A percentile compares a stretch with the other conserved stretches of the same genome.
Evolutionary conservation across 1,140 invertebrate genomes (phyloP).

Genomic region (Eciton burchellii): DNA sequence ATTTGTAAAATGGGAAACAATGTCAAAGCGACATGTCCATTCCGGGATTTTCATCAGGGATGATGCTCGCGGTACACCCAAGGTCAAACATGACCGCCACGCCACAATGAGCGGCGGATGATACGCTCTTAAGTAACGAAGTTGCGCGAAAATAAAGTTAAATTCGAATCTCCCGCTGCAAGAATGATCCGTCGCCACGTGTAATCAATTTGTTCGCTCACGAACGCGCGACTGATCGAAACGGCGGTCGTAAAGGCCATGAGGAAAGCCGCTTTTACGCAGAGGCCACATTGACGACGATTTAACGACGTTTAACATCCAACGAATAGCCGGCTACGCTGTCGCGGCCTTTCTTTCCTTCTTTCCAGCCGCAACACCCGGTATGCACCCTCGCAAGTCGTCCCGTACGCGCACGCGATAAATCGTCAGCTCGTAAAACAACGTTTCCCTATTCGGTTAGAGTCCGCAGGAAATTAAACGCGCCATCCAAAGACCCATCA

Average conservation of each 20-base stretch:
- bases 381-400: constrained; percentile 20
- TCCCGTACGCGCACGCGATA: constrained; percentile 19
- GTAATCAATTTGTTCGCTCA: constrained; percentile 38
- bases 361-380: constrained; percentile 12
- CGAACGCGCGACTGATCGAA: constrained; percentile 16
- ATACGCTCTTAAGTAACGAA: background rate
- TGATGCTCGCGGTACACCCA: background rate
- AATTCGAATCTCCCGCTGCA: constrained; percentile 13
- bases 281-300: constrained; percentile 23
- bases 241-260: constrained; percentile 36
- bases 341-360: constrained; percentile 10
- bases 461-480: constrained; percentile 41
- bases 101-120: background rate
- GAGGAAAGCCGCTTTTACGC: constrained; percentile 38
- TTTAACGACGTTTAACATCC: constrained; percentile 40
- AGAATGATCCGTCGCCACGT: constrained; percentile 24
- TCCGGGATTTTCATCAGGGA: background rate
- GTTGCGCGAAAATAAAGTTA: background rate
- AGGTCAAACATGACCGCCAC: background rate
- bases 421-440: constrained; percentile 46
- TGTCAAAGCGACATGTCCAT: background rate
- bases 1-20: background rate
- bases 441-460: constrained; percentile 37
- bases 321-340: constrained; percentile 18
- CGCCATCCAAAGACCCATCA: constrained; percentile 36